Evolutionary conservation across 2,888 invertebrate species (phyloP).

Genomic region (Chironomus riparius): DNA sequence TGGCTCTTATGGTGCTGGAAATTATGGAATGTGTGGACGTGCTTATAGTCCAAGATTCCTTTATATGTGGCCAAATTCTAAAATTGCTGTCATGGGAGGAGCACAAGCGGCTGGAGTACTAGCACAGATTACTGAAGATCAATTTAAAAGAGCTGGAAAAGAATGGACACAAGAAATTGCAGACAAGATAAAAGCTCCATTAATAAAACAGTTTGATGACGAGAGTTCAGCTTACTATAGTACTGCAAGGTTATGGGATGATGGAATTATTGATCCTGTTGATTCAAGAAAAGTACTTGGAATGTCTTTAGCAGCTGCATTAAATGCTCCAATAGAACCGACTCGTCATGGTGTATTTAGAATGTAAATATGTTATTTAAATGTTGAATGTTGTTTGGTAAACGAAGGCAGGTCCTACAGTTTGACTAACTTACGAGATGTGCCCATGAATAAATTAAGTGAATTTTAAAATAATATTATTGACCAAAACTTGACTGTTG

Average conservation of each 20-base stretch:
- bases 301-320: conserved; percentile 77
- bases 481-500: no score
- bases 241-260: conserved; percentile 94
- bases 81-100: conserved; percentile 98
- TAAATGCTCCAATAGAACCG: conserved; percentile 67
- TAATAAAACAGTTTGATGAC: conserved; percentile 79
- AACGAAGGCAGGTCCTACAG: no score
- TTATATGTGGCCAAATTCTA: conserved; percentile 97
- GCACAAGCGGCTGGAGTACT: conserved; percentile 92
- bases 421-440: no score
- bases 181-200: conserved; percentile 66
- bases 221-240: conserved; percentile 92
- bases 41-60: conserved; percentile 85
- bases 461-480: no score
- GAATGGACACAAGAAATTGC: conserved; percentile 74
- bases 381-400: no score
- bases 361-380: conserved; percentile 73
- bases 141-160: conserved; percentile 62
- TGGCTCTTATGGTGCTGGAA: conserved; percentile 96
- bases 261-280: conserved; percentile 92
- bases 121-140: conserved; percentile 76
- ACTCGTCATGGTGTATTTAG: conserved; percentile 93
- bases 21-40: conserved; percentile 86
- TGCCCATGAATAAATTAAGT: no score
- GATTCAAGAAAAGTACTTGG: conserved; percentile 88